Evolutionary conservation across 2,888 invertebrate species (phyloP).

Genomic region (Timandra comae): DNA sequence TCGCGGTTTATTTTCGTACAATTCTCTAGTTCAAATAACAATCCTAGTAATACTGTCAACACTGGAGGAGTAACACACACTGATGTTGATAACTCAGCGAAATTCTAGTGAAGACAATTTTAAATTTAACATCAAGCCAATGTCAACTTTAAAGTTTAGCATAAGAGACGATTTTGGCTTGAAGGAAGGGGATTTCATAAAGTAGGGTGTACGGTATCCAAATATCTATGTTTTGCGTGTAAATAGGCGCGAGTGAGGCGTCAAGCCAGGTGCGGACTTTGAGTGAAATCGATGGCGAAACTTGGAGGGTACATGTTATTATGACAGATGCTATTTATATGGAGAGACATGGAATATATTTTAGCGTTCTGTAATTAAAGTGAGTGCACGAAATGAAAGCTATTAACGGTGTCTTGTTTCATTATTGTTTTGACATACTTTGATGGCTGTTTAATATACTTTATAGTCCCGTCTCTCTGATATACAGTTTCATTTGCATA

Average conservation of each 20-base stretch:
- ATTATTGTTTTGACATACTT: conserved; percentile 18
- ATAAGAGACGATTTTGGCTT: conserved; percentile 34
- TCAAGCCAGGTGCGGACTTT: conserved; percentile 67
- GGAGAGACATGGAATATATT: conserved; percentile 39
- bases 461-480: no score
- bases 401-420: conserved; percentile 39
- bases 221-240: conserved; percentile 71
- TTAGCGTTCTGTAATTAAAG: conserved; percentile 41
- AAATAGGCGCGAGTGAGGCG: conserved; percentile 68
- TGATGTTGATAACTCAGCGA: conserved; percentile 61
- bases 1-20: conserved; percentile 70
- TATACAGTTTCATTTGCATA: no score
- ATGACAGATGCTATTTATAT: conserved; percentile 69
- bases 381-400: conserved; percentile 34
- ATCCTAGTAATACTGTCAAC: conserved; percentile 67
- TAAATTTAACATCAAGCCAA: conserved; percentile 24
- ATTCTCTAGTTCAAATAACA: conserved; percentile 60
- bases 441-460: no score
- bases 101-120: conserved; percentile 48
- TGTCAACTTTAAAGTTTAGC: conserved; percentile 27
- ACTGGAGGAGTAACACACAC: conserved; percentile 55
- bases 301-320: conserved; percentile 64
- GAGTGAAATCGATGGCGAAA: conserved; percentile 59
- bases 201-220: conserved; percentile 57
- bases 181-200: conserved; percentile 28